phyloP scores from a whole-genome alignment of 1,140 invertebrate genomes.

The Cyphomyrmex costatus region DNA sequence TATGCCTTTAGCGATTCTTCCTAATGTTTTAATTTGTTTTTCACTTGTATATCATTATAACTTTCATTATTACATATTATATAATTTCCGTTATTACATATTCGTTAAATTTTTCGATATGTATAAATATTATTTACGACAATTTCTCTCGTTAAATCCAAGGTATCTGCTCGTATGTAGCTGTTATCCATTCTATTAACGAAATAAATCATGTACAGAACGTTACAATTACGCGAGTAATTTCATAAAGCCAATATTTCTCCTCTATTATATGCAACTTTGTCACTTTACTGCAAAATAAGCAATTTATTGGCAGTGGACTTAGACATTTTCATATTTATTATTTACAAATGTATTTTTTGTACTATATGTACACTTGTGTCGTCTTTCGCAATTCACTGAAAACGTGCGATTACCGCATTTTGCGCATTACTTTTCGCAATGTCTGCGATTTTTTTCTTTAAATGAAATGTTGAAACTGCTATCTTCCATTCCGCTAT shows the following conservation, averaged over 20 bases:
- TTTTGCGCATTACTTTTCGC: slow-evolving; percentile 19
- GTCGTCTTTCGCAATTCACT: background rate
- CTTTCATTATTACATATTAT: background rate
- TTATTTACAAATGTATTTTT: background rate
- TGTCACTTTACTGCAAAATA: background rate
- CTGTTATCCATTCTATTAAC: background rate
- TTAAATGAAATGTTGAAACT: slow-evolving; percentile 37
- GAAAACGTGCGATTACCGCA: background rate
- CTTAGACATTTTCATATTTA: background rate
- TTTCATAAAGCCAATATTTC: background rate
- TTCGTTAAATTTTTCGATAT: background rate
- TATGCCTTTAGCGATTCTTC: no score
- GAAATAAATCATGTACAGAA: background rate
- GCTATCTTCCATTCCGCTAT: slow-evolving; percentile 48
- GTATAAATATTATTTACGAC: background rate
- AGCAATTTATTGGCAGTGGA: slow-evolving; percentile 9
- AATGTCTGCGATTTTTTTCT: slow-evolving; percentile 11
- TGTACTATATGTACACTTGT: background rate
- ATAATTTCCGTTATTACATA: background rate
- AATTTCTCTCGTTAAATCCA: background rate
- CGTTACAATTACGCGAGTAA: slow-evolving; percentile 6
- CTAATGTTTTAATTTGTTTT: background rate
- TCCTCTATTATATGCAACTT: background rate
- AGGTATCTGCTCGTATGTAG: background rate
- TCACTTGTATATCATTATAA: background rate